phyloP scores from a whole-genome alignment of 2,797 vertebrate species.

The Mus minutoides region DNA sequence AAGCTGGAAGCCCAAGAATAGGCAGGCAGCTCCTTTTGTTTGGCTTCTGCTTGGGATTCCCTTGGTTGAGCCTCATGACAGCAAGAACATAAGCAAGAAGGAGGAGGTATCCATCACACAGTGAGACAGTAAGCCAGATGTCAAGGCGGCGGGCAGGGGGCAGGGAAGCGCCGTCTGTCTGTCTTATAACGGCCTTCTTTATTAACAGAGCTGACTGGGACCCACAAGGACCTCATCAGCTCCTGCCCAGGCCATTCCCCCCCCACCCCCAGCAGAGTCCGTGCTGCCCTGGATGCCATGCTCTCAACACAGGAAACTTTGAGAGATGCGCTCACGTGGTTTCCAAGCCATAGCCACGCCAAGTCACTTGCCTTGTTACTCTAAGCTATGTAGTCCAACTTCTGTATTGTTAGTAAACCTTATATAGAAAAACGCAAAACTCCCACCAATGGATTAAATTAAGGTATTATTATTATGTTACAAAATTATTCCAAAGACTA shows the following conservation, averaged over 20 bases:
- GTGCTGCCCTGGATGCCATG: not conserved
- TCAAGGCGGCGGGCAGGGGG: no score
- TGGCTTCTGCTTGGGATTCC: not conserved
- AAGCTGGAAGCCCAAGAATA: not conserved
- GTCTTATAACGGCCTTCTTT: not conserved
- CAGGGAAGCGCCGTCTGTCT: not conserved
- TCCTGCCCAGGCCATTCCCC: not conserved
- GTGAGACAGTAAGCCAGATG: not conserved
- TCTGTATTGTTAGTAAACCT: slow-evolving; percentile 10
- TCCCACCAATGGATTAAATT: not conserved
- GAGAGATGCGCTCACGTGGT: not conserved
- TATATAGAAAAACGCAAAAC: slow-evolving; percentile 37
- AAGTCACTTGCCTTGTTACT: not conserved
- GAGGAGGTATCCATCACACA: not conserved
- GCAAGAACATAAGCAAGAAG: not conserved
- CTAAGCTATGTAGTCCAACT: slow-evolving; percentile 21
- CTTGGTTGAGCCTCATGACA: not conserved
- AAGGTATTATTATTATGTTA: slow-evolving; percentile 25
- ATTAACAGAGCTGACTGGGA: not conserved
- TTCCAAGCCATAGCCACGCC: not conserved
- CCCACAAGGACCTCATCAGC: not conserved
- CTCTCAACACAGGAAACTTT: not conserved
- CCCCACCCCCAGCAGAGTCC: no score
- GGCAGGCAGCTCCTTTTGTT: not conserved
- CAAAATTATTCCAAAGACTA: slow-evolving; percentile 51